Percentiles rank a stretch among this genome's conserved stretches.
Conservation (phyloP, 2,888 invertebrate genomes). For the Cerceris ruficornis region DNA sequence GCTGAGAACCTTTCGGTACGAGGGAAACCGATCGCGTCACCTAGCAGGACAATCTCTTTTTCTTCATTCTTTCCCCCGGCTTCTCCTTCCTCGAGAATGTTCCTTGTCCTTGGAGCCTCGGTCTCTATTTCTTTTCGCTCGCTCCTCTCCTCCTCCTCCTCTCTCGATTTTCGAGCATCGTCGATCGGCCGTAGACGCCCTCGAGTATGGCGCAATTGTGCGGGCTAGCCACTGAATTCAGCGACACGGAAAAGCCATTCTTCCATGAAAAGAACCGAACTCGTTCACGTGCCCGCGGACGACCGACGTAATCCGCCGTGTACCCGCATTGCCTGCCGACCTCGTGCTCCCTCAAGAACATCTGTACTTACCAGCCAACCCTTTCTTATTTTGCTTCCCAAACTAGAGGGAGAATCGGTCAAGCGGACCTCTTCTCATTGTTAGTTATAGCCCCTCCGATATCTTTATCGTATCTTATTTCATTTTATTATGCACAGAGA, state of each 20-base stretch:
- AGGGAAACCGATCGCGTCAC: constrained; percentile 43
- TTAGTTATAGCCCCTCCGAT: constrained; percentile 6
- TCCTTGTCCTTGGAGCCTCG: constrained; percentile 44
- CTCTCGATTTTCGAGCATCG: constrained; percentile 15
- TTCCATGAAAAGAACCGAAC: constrained; percentile 71
- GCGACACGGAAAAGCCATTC: constrained; percentile 79
- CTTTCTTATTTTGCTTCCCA: constrained; percentile 2
- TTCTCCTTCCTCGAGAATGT: neutral
- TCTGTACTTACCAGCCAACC: constrained; percentile 41
- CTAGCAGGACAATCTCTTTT: constrained; percentile 23
- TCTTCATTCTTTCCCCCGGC: neutral
- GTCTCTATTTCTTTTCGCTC: constrained; percentile 13
- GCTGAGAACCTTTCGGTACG: constrained; percentile 58
- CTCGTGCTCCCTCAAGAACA: constrained; percentile 35
- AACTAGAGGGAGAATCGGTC: constrained; percentile 13
- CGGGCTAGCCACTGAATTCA: constrained; percentile 70
- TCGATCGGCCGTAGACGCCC: constrained; percentile 28
- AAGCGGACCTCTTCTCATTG: constrained; percentile 26
- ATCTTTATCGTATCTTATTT: neutral
- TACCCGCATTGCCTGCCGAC: constrained; percentile 31
- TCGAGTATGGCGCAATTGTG: constrained; percentile 57
- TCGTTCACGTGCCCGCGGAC: constrained; percentile 48
- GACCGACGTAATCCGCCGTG: constrained; percentile 45
- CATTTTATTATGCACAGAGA: too few relatives aligned
- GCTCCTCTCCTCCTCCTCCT: neutral